Conservation (phyloP, 2,888 invertebrate genomes). For the Epirrita christyi region DNA sequence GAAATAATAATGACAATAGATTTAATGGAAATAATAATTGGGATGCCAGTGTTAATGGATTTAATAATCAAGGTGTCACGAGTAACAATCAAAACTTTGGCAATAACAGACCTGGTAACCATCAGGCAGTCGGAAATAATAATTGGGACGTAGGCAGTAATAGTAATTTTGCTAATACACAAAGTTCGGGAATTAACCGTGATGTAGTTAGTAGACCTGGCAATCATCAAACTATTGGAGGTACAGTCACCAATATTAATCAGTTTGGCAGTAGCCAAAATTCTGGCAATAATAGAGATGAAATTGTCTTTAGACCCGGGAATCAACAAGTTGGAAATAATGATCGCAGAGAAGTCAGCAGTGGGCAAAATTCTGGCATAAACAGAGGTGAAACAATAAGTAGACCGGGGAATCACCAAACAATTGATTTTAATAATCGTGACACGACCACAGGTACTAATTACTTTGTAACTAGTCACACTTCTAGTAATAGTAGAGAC, state of each 20-base stretch:
- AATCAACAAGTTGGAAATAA: conserved; percentile 4
- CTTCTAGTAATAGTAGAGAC: conserved; percentile 8
- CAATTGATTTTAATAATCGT: not conserved
- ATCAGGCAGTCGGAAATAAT: conserved; percentile 6
- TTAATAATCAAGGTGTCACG: conserved; percentile 4
- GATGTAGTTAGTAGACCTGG: conserved; percentile 3
- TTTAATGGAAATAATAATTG: conserved; percentile 20
- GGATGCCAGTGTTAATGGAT: conserved; percentile 6
- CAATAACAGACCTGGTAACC: conserved; percentile 6
- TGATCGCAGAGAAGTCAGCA: not conserved
- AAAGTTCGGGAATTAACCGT: not conserved
- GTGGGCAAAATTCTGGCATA: conserved; percentile 7
- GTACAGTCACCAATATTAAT: conserved; percentile 2
- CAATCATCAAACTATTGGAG: conserved; percentile 13
- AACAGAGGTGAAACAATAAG: conserved; percentile 5
- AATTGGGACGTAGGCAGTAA: not conserved
- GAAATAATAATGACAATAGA: conserved; percentile 5
- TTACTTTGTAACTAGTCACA: conserved; percentile 14
- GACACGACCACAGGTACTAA: not conserved
- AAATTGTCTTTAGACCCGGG: not conserved
- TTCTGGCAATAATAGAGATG: not conserved
- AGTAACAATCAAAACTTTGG: not conserved
- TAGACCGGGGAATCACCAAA: conserved; percentile 12
- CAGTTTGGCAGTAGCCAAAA: conserved; percentile 2
- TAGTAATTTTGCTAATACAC: not conserved